phyloP scores from a whole-genome alignment of 2,113 vertebrate species.

The Myotis brandtii region DNA sequence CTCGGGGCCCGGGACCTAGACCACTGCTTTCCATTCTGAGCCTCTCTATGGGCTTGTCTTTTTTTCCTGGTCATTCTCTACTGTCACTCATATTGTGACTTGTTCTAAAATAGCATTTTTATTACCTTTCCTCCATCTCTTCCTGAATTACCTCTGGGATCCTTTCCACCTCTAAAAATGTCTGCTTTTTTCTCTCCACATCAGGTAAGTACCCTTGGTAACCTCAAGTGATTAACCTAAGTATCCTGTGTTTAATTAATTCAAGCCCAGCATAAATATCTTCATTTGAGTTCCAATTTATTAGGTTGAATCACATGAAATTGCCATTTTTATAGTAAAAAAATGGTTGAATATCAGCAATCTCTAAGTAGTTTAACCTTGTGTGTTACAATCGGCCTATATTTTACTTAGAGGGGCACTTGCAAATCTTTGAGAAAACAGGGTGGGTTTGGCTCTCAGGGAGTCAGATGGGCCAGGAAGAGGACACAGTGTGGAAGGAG shows the following conservation, averaged over 20 bases:
- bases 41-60: background rate
- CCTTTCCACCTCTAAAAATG: background rate
- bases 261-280: background rate
- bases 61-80: background rate
- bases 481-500: background rate
- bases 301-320: background rate
- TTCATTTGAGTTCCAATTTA: background rate
- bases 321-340: background rate
- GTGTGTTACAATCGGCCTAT: background rate
- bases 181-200: background rate
- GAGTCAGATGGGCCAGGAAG: background rate
- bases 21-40: background rate
- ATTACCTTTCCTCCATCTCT: background rate
- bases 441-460: background rate
- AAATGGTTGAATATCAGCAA: background rate
- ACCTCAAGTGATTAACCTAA: background rate
- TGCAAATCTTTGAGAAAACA: background rate
- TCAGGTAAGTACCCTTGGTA: background rate
- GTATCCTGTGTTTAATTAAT: background rate
- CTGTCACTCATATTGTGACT: background rate
- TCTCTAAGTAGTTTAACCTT: constrained; percentile 1
- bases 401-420: background rate
- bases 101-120: constrained; percentile 33
- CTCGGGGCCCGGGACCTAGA: background rate
- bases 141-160: background rate